A percentile compares a stretch with the other conserved stretches of the same genome.
Evolutionary conservation across 2,113 vertebrate species (phyloP).

Genomic region (Mellivora capensis): DNA sequence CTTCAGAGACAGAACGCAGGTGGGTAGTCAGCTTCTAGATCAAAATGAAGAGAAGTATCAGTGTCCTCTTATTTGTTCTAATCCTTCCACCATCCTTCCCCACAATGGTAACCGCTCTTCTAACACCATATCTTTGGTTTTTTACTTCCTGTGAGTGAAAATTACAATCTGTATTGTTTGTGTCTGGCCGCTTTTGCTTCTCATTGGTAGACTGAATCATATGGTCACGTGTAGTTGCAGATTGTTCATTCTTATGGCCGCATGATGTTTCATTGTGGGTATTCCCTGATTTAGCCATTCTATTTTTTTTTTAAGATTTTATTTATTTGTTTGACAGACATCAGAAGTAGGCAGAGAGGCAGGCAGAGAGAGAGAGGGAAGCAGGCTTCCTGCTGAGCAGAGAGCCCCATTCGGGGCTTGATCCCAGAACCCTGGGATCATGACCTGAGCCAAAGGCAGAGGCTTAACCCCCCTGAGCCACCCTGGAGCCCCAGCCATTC

Average conservation of each 20-base stretch:
- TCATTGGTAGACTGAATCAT: not conserved
- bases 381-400: too few relatives aligned
- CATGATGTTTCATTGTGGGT: not conserved
- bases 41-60: not conserved
- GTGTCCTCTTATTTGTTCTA: not conserved
- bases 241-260: not conserved
- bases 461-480: too few relatives aligned
- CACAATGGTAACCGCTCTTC: not conserved
- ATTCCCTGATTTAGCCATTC: not conserved
- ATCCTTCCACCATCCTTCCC: not conserved
- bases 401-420: too few relatives aligned
- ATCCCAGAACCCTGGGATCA: too few relatives aligned
- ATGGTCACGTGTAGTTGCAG: not conserved
- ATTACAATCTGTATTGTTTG: not conserved
- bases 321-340: too few relatives aligned
- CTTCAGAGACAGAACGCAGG: not conserved
- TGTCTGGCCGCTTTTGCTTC: not conserved
- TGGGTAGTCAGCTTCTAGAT: not conserved
- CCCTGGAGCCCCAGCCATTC: not conserved
- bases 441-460: too few relatives aligned
- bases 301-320: not conserved
- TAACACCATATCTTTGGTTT: not conserved
- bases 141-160: not conserved
- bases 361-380: too few relatives aligned
- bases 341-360: too few relatives aligned